Evolutionary conservation across 2,888 invertebrate genomes (phyloP), one percentile per base, ranked within the genome.

Genomic region (Tachina grossa): DNA sequence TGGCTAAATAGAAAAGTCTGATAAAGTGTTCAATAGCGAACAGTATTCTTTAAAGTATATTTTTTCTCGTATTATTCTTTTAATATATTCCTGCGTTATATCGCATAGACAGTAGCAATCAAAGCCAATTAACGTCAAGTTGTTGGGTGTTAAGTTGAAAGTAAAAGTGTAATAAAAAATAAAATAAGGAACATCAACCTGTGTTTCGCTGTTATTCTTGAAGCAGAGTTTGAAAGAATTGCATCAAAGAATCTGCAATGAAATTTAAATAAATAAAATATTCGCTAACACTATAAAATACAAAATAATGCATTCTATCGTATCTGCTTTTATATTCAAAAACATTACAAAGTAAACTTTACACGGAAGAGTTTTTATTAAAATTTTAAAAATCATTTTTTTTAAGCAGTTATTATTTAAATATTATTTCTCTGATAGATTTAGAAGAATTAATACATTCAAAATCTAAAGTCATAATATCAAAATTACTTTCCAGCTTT

Each of bases 121-220:
- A 87, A 87, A 87, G 81, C 79, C 87, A 87, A 87, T 88, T 87
- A 88, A 76, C 84, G 87, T 87, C 87, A 87, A 86, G 82, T 85
- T n/a, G 83, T 55, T 77, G 74, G 74, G 77, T 78, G 76, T 81
- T 77, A 77, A 61, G 45, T 47, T 39, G 4, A 14, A 43, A 55
- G 31, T 16, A 16, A 55, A 45, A 61, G 14, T 9, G 49, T 4
- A 41, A 39, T 41, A 22, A 39, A 16, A 51, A 51, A 3, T 1
- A 3, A 43, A 45, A 39, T 16, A 61, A 31, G n/a, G 13, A 22
- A 51, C 9, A 9, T 22, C 5, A 14, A 41, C 1, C 5, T 8
- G 3, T 10, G 5, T 41, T 22, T 22, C 22, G 55, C 55, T 22
- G 22, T 55, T 22, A 22, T 10, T 11, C 10, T 55, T 19, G 0